Percentiles rank a stretch among this genome's conserved stretches.
Conservation (phyloP, 1,140 invertebrate genomes). For the Papilio helenus region DNA sequence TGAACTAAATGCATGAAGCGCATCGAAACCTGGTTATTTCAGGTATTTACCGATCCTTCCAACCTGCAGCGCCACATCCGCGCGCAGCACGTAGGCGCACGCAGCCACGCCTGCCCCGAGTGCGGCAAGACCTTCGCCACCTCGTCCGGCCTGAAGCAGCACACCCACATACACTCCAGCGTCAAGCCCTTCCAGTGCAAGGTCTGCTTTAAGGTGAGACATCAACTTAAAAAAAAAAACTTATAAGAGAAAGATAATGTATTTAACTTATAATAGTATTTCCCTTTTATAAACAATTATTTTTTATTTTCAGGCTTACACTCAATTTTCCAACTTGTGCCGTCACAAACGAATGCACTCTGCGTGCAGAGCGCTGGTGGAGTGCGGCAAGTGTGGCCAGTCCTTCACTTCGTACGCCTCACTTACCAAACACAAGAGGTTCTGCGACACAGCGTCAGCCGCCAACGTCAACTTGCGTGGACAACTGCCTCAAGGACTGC, state of each 20-base stretch:
- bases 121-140: conserved; percentile 99
- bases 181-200: conserved; percentile 99
- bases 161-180: conserved; percentile 99
- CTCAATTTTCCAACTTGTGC: conserved; percentile 99
- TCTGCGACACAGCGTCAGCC: conserved; percentile 87
- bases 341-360: conserved; percentile 99
- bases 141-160: conserved; percentile 98
- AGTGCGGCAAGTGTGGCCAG: conserved; percentile 96
- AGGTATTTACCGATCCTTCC: conserved; percentile 97
- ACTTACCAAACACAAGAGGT: conserved; percentile 92
- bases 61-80: conserved; percentile 98
- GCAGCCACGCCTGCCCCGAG: conserved; percentile 97
- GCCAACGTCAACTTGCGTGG: conserved; percentile 77
- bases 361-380: conserved; percentile 93
- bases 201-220: conserved; percentile 90
- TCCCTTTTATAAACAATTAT: conserved; percentile 40
- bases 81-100: conserved; percentile 95
- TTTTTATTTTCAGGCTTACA: conserved; percentile 93
- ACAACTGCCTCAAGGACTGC: conserved; percentile 78
- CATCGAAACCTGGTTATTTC: conserved; percentile 82
- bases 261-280: conserved; percentile 22
- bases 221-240: neutral
- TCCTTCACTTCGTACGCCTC: conserved; percentile 95
- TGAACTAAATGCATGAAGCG: conserved; percentile 56
- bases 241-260: neutral